Evolutionary conservation across 2,113 vertebrate species (phyloP).

Genomic region (Cricetomys ansorgei): DNA sequence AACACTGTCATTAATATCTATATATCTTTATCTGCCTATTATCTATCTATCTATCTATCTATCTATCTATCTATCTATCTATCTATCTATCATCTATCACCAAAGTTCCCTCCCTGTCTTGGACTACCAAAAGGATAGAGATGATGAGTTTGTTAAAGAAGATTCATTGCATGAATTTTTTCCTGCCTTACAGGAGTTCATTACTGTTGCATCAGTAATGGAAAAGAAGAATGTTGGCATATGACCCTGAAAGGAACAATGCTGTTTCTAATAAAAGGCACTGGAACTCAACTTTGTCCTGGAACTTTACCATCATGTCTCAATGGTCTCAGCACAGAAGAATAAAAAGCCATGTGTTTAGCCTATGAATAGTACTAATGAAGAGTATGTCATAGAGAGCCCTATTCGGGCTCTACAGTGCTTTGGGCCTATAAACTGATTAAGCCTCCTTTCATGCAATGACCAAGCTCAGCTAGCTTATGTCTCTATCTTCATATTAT

Average conservation of each 20-base stretch:
- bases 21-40: too few relatives aligned
- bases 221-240: slow-evolving; percentile 43
- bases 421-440: background rate
- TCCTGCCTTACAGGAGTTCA: slow-evolving; percentile 72
- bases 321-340: slow-evolving; percentile 12
- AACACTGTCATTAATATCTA: background rate
- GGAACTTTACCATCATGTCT: slow-evolving; percentile 32
- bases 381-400: background rate
- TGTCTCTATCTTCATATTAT: background rate
- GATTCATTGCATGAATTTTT: slow-evolving; percentile 76
- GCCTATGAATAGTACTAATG: background rate
- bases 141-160: slow-evolving; percentile 74
- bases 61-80: too few relatives aligned
- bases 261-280: slow-evolving; percentile 36
- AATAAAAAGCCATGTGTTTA: background rate
- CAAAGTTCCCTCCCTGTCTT: slow-evolving; percentile 63
- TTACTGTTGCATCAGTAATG: slow-evolving; percentile 63
- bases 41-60: too few relatives aligned
- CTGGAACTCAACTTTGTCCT: background rate
- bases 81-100: too few relatives aligned
- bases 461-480: background rate
- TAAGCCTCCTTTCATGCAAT: background rate
- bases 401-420: background rate
- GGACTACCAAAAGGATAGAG: slow-evolving; percentile 77
- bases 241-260: slow-evolving; percentile 55